Conservation (phyloP, 2,113 vertebrate species). For the Pedionomus torquatus region DNA sequence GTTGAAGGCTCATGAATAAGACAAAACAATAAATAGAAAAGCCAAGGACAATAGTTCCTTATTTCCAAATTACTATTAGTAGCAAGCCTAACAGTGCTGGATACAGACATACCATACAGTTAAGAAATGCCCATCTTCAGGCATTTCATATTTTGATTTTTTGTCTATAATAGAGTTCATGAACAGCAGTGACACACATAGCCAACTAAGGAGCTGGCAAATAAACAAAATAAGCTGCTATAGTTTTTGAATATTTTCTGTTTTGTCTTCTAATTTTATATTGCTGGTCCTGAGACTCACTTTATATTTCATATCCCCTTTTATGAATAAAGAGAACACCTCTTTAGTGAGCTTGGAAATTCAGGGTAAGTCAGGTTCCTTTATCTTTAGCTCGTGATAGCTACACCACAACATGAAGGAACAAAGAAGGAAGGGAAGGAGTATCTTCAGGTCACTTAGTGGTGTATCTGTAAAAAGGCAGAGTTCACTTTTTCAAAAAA, state of each 20-base stretch:
- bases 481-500: not conserved
- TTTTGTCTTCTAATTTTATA: not conserved
- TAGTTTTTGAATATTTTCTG: not conserved
- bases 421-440: not conserved
- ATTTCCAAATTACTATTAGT: not conserved
- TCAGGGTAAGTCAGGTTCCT: not conserved
- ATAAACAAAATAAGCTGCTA: not conserved
- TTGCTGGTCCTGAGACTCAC: not conserved
- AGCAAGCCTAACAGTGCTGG: not conserved
- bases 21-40: not conserved
- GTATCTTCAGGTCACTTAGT: not conserved
- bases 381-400: not conserved
- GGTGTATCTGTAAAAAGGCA: not conserved
- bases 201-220: not conserved
- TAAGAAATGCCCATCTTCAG: not conserved
- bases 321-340: not conserved
- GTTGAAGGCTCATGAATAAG: not conserved
- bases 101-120: not conserved
- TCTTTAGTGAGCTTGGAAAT: not conserved
- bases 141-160: not conserved
- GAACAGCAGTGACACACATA: not conserved
- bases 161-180: not conserved
- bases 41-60: not conserved
- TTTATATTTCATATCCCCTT: not conserved
- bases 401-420: not conserved